phyloP scores from a whole-genome alignment of 2,888 invertebrate species.

The Carabus problematicus region DNA sequence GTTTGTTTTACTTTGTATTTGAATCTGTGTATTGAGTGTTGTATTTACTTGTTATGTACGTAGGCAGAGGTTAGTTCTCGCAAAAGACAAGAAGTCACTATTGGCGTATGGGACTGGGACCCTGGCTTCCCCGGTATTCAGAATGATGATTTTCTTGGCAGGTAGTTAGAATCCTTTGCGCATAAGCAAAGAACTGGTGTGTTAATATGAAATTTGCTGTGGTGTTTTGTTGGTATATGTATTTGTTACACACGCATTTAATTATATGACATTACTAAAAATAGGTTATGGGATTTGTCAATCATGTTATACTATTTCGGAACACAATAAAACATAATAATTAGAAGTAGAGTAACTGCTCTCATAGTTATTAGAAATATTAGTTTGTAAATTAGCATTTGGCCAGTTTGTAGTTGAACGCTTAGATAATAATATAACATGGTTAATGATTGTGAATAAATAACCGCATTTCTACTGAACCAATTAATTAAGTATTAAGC shows the following conservation, averaged over 20 bases:
- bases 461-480: too few species aligned
- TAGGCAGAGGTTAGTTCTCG: slow-evolving; percentile 80
- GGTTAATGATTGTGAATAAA: too few species aligned
- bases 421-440: too few species aligned
- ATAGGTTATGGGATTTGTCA: too few species aligned
- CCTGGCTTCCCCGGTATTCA: slow-evolving; percentile 77
- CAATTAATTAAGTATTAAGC: neutral
- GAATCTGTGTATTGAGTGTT: slow-evolving; percentile 24
- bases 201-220: neutral
- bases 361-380: too few species aligned
- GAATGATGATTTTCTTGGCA: slow-evolving; percentile 85
- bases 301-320: too few species aligned
- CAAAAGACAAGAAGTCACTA: slow-evolving; percentile 75
- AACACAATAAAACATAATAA: too few species aligned
- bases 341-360: too few species aligned
- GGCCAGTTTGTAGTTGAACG: too few species aligned
- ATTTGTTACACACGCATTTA: neutral
- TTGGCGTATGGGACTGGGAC: slow-evolving; percentile 86
- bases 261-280: neutral
- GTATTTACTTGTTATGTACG: slow-evolving; percentile 37
- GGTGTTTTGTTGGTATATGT: slow-evolving; percentile 8
- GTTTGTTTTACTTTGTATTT: slow-evolving; percentile 43
- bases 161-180: slow-evolving; percentile 60
- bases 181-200: slow-evolving; percentile 1
- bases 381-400: too few species aligned